These are phyloP conservation scores for Holothuria glaberrima DNA, from an alignment of 35 echinoderm and acorn worm genomes.

Conservation along the genomic window DNA sequence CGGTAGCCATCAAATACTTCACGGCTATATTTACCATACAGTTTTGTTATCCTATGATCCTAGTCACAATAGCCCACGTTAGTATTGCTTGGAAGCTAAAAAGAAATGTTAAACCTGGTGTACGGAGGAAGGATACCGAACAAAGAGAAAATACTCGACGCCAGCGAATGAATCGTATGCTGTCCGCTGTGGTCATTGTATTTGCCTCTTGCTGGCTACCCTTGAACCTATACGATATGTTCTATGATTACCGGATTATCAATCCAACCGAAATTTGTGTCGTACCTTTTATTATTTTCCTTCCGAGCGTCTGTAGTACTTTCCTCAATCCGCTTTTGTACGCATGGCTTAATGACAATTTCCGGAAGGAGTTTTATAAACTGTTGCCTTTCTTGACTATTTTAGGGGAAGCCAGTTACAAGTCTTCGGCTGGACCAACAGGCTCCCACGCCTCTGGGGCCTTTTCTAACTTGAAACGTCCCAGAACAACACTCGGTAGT, in stretches of 20 bases:
- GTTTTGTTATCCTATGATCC: constrained; percentile 76
- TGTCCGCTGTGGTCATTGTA: constrained; percentile 84
- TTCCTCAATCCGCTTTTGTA: constrained; percentile 84
- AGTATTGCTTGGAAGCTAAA: constrained; percentile 87
- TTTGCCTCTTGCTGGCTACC: constrained; percentile 93
- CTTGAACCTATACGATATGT: constrained; percentile 66
- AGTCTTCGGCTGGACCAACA: constrained; percentile 7
- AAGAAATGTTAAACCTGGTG: constrained; percentile 77
- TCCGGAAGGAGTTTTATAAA: constrained; percentile 87
- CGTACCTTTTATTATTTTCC: constrained; percentile 21
- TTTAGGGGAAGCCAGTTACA: constrained; percentile 49
- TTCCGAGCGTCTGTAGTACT: constrained; percentile 61
- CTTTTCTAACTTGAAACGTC: constrained; percentile 52
- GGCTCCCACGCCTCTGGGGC: constrained; percentile 48
- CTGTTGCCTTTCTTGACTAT: constrained; percentile 75
- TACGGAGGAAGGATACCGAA: constrained; percentile 67
- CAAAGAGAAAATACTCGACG: constrained; percentile 75
- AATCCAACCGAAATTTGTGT: constrained; percentile 6
- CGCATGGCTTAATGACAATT: constrained; percentile 96
- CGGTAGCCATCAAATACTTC: constrained; percentile 51
- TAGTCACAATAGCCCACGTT: constrained; percentile 76
- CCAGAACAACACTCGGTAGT: constrained; percentile 57
- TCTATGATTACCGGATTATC: constrained; percentile 21
- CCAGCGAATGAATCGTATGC: constrained; percentile 86
- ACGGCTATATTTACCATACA: constrained; percentile 83